Base-by-base conservation (phyloP, 2,113 vertebrate genomes). In the Rhegmatorhina hoffmannsi region DNA sequence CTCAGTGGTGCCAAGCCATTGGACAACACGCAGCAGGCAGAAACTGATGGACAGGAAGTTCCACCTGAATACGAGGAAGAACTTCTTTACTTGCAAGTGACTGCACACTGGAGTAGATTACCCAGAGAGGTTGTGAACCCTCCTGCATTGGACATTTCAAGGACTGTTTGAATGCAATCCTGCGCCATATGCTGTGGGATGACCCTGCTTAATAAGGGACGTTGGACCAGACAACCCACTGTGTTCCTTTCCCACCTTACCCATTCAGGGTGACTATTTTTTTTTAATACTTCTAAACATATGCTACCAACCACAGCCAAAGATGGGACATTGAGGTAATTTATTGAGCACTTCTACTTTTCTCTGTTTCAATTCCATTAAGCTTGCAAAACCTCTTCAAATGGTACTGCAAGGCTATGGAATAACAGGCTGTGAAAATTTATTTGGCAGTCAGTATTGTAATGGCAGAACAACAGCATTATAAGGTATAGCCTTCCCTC, bases 21-120 rank as follows among this genome's bases (percentile, higher is more conserved):
- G 25, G 29, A 49, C 40, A 13, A 0, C 0, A 70, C 12, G 16
- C 16, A 70, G n/a, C 5, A 21, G 13, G 24, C 29, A 47, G 28
- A 17, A 63, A 70, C 12, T 43, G 40, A 63, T 40, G 24, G 13
- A 40, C 8, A 25, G n/a, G 40, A 63, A 40, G 20, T 34, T 47
- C 16, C 49, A 70, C 20, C 4, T 34, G 28, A 43, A 43, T 43
- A 43, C 15, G 40, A 43, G 40, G 40, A 43, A 43, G 40, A 15
- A 43, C 14, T 43, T 43, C 40, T 43, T 43, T 43, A 43, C 6
- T 43, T 43, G 40, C 40, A 43, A 43, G 40, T 43, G 40, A 43
- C 40, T 43, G 40, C 40, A 43, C 40, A 43, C 40, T 43, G 40
- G 40, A 14, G 40, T 43, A 43, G 40, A 43, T 43, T 14, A 43